Percentiles rank a stretch among this genome's conserved stretches.
phyloP scores from a whole-genome alignment of 2,888 invertebrate species.

The Acrobasis repandana region DNA sequence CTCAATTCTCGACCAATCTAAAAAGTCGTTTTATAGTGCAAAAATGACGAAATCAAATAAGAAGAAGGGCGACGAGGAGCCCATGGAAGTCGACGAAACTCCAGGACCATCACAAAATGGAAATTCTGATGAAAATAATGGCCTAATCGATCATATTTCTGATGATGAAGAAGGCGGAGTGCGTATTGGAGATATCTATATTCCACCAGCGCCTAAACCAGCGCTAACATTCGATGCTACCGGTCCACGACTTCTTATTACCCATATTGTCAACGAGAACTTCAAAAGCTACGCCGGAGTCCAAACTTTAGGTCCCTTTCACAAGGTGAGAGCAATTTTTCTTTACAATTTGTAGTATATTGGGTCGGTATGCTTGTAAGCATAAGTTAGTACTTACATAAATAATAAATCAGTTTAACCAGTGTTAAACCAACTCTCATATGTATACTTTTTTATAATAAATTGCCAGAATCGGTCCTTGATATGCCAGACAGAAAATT shows the following conservation, averaged over 20 bases:
- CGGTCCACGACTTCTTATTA: conserved; percentile 94
- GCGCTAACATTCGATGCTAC: conserved; percentile 87
- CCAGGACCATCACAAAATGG: conserved; percentile 36
- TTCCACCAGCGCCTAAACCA: conserved; percentile 89
- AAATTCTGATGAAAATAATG: conserved; percentile 40
- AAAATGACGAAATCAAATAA: conserved; percentile 59
- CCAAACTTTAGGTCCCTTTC: conserved; percentile 95
- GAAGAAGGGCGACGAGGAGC: conserved; percentile 54
- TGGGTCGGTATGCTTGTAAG: too few relatives aligned
- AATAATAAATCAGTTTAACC: too few relatives aligned
- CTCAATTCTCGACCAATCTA: not conserved
- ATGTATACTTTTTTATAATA: too few relatives aligned
- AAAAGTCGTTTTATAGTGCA: not conserved
- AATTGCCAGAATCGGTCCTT: too few relatives aligned
- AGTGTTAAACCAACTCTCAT: too few relatives aligned
- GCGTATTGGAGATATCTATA: conserved; percentile 91
- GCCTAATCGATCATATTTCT: conserved; percentile 69
- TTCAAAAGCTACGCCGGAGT: conserved; percentile 98
- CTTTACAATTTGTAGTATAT: too few relatives aligned
- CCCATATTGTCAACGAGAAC: conserved; percentile 94
- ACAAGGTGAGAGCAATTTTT: conserved; percentile 86
- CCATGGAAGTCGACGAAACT: conserved; percentile 67
- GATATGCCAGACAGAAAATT: too few relatives aligned
- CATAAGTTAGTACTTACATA: too few relatives aligned
- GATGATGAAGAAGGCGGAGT: conserved; percentile 88